Base-by-base conservation (phyloP, 2,888 invertebrate genomes). In the Panopea generosa region DNA sequence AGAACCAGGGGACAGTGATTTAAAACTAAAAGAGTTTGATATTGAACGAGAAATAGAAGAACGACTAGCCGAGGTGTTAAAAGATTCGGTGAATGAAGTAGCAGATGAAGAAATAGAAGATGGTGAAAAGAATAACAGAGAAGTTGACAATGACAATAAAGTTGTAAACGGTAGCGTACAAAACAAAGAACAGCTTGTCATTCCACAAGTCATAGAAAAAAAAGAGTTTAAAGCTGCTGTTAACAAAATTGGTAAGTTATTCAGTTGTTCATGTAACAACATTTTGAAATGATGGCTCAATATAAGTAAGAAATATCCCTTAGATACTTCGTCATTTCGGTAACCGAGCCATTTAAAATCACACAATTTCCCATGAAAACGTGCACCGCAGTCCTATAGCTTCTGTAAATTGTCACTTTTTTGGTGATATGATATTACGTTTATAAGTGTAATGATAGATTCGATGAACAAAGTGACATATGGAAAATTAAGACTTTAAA, bases 1-100 rank as follows among this genome's bases (percentile, higher is more conserved):
- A 24, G 67, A 67, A 40, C 49, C 47, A n/a, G 49, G 57, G 0
- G 57, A 70, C 20, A 43, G 18, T 22, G 45, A 53, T 7, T 29
- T 76, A 27, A 59, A 71, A 38, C 67, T 63, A 1, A 60, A 66
- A 53, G 69, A 60, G 9, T 43, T 66, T 7, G 70, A 79, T 52
- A 7, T 66, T 7, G 74, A 80, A 33, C 65, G 57, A 33, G 70
- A 82, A 59, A 78, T 77, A 40, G 72, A 75, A 68, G 67, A 77
- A 49, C 27, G 53, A 43, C 7, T 77, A 26, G 76, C 76, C 20
- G 69, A 67, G 1, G 57, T 60, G 3, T 53, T 75, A 22, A 61
- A 75, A 53, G 63, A 75, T 29, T 72, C 55, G 1, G 50, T 18
- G 11, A 57, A 57, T 40, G 65, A 56, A 27, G 59, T 45, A 7